phyloP scores from a whole-genome alignment of 2,797 vertebrate genomes.

The Gymnoscopelus braueri region DNA sequence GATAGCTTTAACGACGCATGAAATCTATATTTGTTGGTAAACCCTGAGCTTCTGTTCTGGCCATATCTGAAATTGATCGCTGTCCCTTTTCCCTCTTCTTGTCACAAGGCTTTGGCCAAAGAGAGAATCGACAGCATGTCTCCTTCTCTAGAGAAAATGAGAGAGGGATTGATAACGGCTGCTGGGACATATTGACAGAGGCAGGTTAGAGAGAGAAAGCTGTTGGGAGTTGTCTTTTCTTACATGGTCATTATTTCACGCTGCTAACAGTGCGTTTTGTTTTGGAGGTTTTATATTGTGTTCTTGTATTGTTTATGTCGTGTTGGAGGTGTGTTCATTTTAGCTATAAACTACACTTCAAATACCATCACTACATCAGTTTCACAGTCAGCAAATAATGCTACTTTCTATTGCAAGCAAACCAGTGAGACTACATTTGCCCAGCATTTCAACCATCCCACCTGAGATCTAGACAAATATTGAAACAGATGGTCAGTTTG shows the following conservation, averaged over 20 bases:
- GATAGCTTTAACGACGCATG: conserved; percentile 79
- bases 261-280: too few species aligned
- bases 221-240: background rate
- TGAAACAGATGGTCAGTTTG: conserved; percentile 53
- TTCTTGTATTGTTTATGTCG: too few species aligned
- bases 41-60: conserved; percentile 66
- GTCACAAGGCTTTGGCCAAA: conserved; percentile 61
- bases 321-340: too few species aligned
- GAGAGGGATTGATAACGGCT: conserved; percentile 38
- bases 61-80: conserved; percentile 81
- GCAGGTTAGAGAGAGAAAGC: conserved; percentile 23
- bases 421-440: conserved; percentile 3
- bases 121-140: conserved; percentile 64
- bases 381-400: conserved; percentile 6
- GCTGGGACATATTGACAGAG: conserved; percentile 38
- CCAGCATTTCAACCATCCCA: conserved; percentile 18
- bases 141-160: conserved; percentile 50
- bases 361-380: background rate
- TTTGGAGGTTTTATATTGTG: too few species aligned
- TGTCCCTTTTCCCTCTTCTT: conserved; percentile 49
- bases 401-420: conserved; percentile 10
- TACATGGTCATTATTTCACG: background rate
- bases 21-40: conserved; percentile 82
- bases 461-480: conserved; percentile 31
- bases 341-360: too few species aligned